Evolutionary conservation across 1,140 invertebrate genomes (phyloP), one percentile per base, ranked within the genome.

Genomic region (Heliconius congener): DNA sequence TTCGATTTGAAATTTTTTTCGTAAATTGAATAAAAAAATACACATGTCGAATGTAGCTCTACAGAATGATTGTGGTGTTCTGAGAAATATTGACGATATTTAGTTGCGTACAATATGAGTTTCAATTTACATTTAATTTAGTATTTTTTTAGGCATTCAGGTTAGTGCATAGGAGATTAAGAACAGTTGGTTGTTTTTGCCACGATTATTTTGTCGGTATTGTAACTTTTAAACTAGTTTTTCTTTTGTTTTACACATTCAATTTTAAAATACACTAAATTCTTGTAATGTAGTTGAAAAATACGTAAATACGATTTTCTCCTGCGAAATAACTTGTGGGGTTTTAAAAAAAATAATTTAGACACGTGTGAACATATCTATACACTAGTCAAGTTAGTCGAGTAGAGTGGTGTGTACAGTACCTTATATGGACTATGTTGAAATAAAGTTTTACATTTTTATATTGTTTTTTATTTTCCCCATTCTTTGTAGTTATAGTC

Each of bases 391-490:
- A 86, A 76, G 71, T 73, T 81, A 81, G 79, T 83, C 72, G 42
- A 78, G 78, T 80, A 76, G 82, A 34, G 39, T 74, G 52, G 74
- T 86, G 82, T 88, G 88, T 89, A 89, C 82, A 86, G 86, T 87
- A 85, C 81, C 84, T 27, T 66, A 30, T 66, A 66, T 66, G 60
- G 57, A 81, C 78, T 70, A 87, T 86, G 83, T 85, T 87, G 82
- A 79, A 93, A 89, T 91, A 90, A 91, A 93, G 82, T 89, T 89
- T 89, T 91, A 91, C 89, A 90, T 91, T 89, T 90, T 88, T 84
- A 82, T 50, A 73, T 74, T 70, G 18, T 79, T 19, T 88, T 86
- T 88, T 81, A 81, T 84, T 85, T 80, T 8, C 46, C 27, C 23
- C 1, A 57, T 8, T 18, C 18, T 52, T 52, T 52, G 18, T 18